Conservation (phyloP, 2,797 vertebrate genomes). For the Onychomys arenicola region DNA sequence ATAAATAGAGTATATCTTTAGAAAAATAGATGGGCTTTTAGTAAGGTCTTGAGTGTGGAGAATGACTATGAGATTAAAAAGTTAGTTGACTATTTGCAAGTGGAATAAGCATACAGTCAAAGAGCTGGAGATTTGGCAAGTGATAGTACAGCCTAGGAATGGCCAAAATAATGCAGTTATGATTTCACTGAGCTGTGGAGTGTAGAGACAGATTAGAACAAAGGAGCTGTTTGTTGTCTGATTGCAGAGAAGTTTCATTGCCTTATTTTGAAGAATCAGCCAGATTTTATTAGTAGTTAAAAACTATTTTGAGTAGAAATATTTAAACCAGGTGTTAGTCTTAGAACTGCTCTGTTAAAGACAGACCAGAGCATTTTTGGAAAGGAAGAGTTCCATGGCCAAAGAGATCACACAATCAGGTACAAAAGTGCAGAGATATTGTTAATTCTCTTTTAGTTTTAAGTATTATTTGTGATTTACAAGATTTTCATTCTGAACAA, state of each 20-base stretch:
- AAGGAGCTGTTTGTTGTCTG: background rate
- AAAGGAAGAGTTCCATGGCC: background rate
- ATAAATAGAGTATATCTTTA: background rate
- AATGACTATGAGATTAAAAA: background rate
- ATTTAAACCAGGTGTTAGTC: background rate
- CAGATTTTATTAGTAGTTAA: background rate
- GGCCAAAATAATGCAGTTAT: background rate
- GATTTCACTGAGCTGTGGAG: background rate
- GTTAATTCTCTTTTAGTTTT: background rate
- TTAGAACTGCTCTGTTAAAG: conserved; percentile 8
- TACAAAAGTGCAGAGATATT: background rate
- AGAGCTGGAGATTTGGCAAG: background rate
- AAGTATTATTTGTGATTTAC: background rate
- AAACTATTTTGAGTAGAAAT: background rate
- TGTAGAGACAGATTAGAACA: background rate
- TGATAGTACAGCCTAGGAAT: background rate
- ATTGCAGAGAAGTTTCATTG: background rate
- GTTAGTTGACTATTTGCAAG: background rate
- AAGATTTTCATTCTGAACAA: background rate
- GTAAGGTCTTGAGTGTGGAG: background rate
- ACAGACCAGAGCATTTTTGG: background rate
- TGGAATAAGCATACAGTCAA: background rate
- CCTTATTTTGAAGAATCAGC: background rate
- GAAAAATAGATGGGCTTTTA: background rate
- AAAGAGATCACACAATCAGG: background rate